These are phyloP conservation scores for Zonotrichia albicollis DNA, from an alignment of 2,797 vertebrate species.

Conservation along the genomic window DNA sequence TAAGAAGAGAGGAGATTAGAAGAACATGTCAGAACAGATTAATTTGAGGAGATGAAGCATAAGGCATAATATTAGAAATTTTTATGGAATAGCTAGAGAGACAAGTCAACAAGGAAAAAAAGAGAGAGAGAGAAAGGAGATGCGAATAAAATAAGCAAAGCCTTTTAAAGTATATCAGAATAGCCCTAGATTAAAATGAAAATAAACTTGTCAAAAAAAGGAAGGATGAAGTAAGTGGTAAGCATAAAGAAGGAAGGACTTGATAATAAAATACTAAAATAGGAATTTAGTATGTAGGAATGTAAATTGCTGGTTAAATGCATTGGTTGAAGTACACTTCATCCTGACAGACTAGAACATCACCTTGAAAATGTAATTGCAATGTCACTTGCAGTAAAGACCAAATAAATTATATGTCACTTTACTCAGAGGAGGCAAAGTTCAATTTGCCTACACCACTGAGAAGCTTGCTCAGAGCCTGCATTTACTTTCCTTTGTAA, in stretches of 20 bases:
- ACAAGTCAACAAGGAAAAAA: neutral
- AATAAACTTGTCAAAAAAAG: neutral
- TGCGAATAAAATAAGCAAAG: neutral
- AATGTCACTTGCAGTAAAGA: neutral
- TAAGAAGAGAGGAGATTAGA: neutral
- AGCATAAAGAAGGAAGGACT: neutral
- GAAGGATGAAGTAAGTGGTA: neutral
- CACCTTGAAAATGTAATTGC: neutral
- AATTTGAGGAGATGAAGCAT: neutral
- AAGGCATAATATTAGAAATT: neutral
- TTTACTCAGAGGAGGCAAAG: neutral
- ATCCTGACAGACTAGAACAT: neutral
- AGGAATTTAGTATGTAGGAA: neutral
- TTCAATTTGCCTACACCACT: neutral
- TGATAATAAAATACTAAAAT: neutral
- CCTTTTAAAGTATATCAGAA: neutral
- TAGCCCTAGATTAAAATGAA: neutral
- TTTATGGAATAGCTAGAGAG: neutral
- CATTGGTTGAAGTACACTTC: neutral
- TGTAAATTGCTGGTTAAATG: neutral
- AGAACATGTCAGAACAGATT: neutral
- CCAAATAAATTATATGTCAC: neutral
- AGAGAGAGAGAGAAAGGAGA: neutral
- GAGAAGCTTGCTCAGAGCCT: neutral
- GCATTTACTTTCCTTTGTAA: neutral